Evolutionary conservation across 2,113 vertebrate species (phyloP), one percentile per base, ranked within the genome.

Genomic region (Litocranius walleri): DNA sequence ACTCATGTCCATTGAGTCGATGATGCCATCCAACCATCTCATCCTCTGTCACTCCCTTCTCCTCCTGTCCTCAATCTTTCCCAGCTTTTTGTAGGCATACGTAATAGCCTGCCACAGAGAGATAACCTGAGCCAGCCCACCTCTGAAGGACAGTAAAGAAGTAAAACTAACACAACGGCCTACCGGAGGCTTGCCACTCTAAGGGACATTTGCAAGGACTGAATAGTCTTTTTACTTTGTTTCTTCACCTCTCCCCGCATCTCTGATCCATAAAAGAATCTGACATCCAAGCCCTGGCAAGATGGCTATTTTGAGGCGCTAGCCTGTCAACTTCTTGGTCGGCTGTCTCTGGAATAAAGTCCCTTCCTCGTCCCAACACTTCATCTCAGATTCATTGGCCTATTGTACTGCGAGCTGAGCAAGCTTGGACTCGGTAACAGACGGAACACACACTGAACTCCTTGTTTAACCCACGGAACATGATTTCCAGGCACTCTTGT

Each of bases 401-500:
- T 40, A 25, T 40, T 23, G 71, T 25, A 40, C 0, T 1, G 36
- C 0, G 3, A 74, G 71, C 71, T 40, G 71, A 6, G 67, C 67
- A 40, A 74, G 67, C 67, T 25, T 74, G 36, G n/a, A 43, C 71
- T 43, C 0, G 2, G 64, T 71, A 71, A 71, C n/a, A 71, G 67
- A 8, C 0, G 13, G 88, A 50, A 12, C 45, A 0, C 0, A 9
- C 6, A 2, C 45, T 2, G 1, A 11, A 88, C 3, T 4, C 30
- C 61, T 43, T 3, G 2, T 25, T 11, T 6, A 36, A 29, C 14
- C 45, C 30, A 3, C 1, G 12, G 33, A 40, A 33, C 3, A 0
- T 23, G 50, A 67, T 11, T 61, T 23, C 43, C 57, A 71, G 19
- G 59, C 48, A 16, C 57, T 7, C 6, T 0, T 0, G 36, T 27